These are phyloP conservation scores for Prorops nasuta DNA, from an alignment of 1,140 invertebrate genomes.

Conservation along the genomic window DNA sequence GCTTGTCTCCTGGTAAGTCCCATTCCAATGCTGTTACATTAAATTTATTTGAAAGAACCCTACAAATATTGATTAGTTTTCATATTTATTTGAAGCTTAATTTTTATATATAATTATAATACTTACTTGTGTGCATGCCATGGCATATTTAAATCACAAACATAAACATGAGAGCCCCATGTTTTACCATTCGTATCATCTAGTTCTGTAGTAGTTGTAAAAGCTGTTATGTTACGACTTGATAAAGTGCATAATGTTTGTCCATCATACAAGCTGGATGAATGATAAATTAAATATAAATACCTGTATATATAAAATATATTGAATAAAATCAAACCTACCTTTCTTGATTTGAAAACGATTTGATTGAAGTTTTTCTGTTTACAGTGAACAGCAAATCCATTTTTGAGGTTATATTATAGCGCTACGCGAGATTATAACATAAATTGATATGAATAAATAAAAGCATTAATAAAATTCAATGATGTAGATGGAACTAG, in stretches of 20 bases:
- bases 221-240: slow-evolving; percentile 76
- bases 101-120: slow-evolving; percentile 34
- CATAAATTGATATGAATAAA: too few relatives aligned
- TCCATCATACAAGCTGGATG: slow-evolving; percentile 54
- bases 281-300: slow-evolving; percentile 9
- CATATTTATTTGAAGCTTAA: neutral
- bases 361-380: slow-evolving; percentile 55
- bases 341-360: slow-evolving; percentile 58
- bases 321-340: slow-evolving; percentile 24
- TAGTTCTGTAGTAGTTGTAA: slow-evolving; percentile 71
- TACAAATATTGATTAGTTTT: slow-evolving; percentile 34
- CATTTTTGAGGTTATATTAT: slow-evolving; percentile 42
- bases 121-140: slow-evolving; percentile 76
- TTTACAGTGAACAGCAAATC: slow-evolving; percentile 61
- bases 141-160: slow-evolving; percentile 82
- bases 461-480: too few relatives aligned
- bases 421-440: too few relatives aligned
- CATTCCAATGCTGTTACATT: slow-evolving; percentile 79
- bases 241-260: slow-evolving; percentile 70
- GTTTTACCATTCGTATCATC: slow-evolving; percentile 65
- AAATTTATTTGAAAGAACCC: slow-evolving; percentile 59
- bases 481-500: too few relatives aligned
- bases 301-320: neutral
- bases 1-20: slow-evolving; percentile 76
- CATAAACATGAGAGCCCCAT: slow-evolving; percentile 79